These are phyloP conservation scores for Orchestia grillus DNA, from an alignment of 1,140 invertebrate genomes.

Conservation along the genomic window DNA sequence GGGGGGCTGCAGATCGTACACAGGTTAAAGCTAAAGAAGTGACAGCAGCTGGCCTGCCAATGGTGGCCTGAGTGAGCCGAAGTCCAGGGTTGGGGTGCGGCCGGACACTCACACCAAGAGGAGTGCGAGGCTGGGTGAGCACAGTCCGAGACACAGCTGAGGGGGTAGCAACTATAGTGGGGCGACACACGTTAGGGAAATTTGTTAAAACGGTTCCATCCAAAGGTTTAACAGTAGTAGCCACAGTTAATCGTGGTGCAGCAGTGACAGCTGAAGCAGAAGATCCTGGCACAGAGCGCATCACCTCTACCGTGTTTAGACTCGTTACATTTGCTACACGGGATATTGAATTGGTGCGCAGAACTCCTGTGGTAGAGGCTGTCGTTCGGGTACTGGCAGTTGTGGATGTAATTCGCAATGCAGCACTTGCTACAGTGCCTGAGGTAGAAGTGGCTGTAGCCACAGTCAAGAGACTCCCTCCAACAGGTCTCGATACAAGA, in stretches of 20 bases:
- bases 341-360: slow-evolving; percentile 28
- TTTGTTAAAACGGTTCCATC: slow-evolving; percentile 8
- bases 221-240: not conserved
- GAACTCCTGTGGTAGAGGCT: not conserved
- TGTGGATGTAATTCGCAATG: not conserved
- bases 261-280: slow-evolving; percentile 1
- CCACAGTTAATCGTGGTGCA: not conserved
- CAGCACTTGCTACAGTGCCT: not conserved
- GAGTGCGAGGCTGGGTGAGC: not conserved
- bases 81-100: not conserved
- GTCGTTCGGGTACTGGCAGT: not conserved
- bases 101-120: not conserved
- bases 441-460: not conserved
- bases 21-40: slow-evolving; percentile 28
- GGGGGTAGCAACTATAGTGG: slow-evolving; percentile 20
- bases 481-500: not conserved
- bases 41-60: not conserved
- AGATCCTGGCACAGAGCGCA: slow-evolving; percentile 7
- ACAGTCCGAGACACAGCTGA: slow-evolving; percentile 25
- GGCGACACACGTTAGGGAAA: not conserved
- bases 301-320: not conserved
- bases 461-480: not conserved
- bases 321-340: slow-evolving; percentile 1
- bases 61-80: slow-evolving; percentile 31
- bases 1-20: slow-evolving; percentile 19